Base-by-base conservation (phyloP, 2,888 invertebrate species). In the Lasioglossum morio region DNA sequence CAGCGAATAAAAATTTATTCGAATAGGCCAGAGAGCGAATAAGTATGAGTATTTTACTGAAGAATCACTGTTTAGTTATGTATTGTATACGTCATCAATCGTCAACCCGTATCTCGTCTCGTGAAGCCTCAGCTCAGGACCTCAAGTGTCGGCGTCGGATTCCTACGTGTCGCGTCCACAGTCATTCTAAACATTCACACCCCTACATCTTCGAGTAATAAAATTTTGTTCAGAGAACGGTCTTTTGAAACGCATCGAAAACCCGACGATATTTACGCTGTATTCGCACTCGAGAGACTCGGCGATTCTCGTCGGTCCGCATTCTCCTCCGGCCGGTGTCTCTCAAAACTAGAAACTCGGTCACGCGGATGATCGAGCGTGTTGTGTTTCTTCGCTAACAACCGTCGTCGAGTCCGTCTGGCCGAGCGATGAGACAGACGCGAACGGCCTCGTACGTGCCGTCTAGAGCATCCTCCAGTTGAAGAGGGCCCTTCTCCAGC, bases 341-440 rank as follows among this genome's bases (percentile, higher is more conserved):
- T 30, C 63, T 63, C 30, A 30, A 63, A 63, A 23, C 72, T 79
- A 48, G 53, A 79, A 81, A 83, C 40, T 85, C 75, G 82, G 77
- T 70, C 82, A 73, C 72, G 72, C 77, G 79, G 72, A 84, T 82
- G 86, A 89, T 89, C 84, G 88, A 86, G 84, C 70, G 40, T 69
- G 84, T 23, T 75, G 75, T 81, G 81, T 57, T 85, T 84, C 66
- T 81, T 77, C 43, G 84, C 70, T 79, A 86, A 86, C 84, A 90
- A 89, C 82, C 77, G 86, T 82, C 90, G 82, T 84, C 79, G 75
- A 84, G 85, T 87, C 76, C 84, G 90, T 86, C 90, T 86, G 90
- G 80, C 77, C 88, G 66, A 84, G 86, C 79, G 72, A 74, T 76
- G 87, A 77, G 80, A 90, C 82, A 88, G 78, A 86, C 76, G 76